phyloP scores from a whole-genome alignment of 1,140 invertebrate genomes.

The Bilobella aurantiaca region DNA sequence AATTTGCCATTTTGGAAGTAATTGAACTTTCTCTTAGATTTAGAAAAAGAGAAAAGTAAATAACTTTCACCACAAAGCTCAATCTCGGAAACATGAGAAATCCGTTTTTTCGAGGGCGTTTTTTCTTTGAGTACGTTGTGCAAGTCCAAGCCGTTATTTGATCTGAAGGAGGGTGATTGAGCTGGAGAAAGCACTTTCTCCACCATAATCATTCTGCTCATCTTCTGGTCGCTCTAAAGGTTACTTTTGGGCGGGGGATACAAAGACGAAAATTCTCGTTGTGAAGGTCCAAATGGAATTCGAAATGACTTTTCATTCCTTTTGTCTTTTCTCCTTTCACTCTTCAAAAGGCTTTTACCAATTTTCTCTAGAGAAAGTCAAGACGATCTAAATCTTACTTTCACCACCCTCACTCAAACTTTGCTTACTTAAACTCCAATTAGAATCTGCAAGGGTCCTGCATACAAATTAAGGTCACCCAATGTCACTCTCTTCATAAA shows the following conservation, averaged over 20 bases:
- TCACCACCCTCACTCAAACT: not conserved
- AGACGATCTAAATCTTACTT: not conserved
- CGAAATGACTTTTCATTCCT: slow-evolving; percentile 18
- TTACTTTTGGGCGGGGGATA: not conserved
- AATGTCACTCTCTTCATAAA: not conserved
- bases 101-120: no score
- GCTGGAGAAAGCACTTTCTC: no score
- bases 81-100: no score
- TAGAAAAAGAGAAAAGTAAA: no score
- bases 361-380: not conserved
- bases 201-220: no score
- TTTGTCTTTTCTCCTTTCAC: not conserved
- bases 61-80: no score
- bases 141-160: no score
- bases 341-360: not conserved
- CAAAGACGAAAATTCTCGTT: not conserved
- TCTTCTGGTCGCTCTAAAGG: no score
- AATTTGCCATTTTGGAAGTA: no score
- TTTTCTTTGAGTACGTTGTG: no score
- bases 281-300: slow-evolving; percentile 12
- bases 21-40: no score
- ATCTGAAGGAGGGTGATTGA: no score
- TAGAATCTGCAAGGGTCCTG: not conserved
- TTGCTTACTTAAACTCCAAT: not conserved
- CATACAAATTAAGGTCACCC: slow-evolving; percentile 3